Base-by-base conservation (phyloP, 2,888 invertebrate genomes). In the Ypsolopha scabrella region DNA sequence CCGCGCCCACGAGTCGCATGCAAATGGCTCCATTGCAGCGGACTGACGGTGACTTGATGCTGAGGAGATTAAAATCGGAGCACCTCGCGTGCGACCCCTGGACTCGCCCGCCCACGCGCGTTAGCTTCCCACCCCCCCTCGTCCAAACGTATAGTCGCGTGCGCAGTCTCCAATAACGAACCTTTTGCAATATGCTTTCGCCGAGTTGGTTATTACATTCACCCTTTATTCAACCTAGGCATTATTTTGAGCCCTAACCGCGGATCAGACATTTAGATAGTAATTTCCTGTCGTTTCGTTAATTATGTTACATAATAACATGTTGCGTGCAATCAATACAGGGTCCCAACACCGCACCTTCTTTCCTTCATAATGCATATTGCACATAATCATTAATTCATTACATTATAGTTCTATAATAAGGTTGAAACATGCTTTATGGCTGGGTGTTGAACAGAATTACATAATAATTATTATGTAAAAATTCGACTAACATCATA, bases 11-110 rank as follows among this genome's bases (percentile, higher is more conserved):
- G 79, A 75, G 72, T 67, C 72, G 82, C 82, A 83, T 85, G 83
- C 80, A 83, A 83, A 85, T 85, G 72, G 72, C 72, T 72, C 75
- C 72, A 83, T 83, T 78, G 77, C 68, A 72, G 70, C 67, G 70
- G 67, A 70, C 70, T 71, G 70, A 62, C 65, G 64, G 61, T 63
- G 65, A 64, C 71, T 68, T 68, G 64, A 61, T 67, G 35, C 37
- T 44, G 63, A 61, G 63, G 62, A 75, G 77, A 77, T 75, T 73
- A 74, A 71, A 74, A 73, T 71, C 68, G 68, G 70, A 73, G 72
- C 69, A 75, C 72, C 70, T 73, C 64, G 63, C 64, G 63, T 50
- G 51, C 37, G 33, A 48, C 48, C 39, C 10, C 56, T 0, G 14
- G 14, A 46, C 43, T 14, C 36, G 36, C 50, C 34, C 36, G 24